A percentile compares a stretch with the other conserved stretches of the same genome.
These are phyloP conservation scores for Neopelma chrysocephalum DNA, from an alignment of 2,797 vertebrate species.

Conservation along the genomic window DNA sequence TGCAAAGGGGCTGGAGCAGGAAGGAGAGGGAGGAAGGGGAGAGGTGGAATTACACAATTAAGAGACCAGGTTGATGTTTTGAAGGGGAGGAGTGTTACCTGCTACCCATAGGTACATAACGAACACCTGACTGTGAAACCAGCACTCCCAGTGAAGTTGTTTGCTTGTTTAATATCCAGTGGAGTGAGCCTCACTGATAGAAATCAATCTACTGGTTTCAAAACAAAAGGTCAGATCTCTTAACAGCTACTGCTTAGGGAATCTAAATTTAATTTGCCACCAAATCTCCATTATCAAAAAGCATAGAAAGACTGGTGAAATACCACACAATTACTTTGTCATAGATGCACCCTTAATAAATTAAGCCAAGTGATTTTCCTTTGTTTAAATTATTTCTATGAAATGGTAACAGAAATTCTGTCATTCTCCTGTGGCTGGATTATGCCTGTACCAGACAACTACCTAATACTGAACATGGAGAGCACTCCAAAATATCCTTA, in stretches of 20 bases:
- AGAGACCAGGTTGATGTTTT: neutral
- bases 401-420: neutral
- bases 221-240: neutral
- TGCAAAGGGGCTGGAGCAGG: slow-evolving; percentile 52
- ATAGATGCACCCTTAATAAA: neutral
- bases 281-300: neutral
- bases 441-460: neutral
- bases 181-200: neutral
- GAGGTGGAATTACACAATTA: slow-evolving; percentile 65
- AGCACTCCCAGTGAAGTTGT: neutral
- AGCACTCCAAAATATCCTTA: neutral
- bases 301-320: neutral
- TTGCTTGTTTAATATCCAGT: neutral
- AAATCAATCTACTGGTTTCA: neutral
- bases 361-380: neutral
- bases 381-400: neutral
- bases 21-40: slow-evolving; percentile 26
- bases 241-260: neutral
- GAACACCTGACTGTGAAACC: neutral
- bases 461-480: neutral
- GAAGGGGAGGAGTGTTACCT: neutral
- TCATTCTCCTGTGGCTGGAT: neutral
- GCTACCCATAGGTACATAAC: neutral
- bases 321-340: neutral
- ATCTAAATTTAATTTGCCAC: neutral